Evolutionary conservation across 2,888 invertebrate species (phyloP).

Genomic region (Eueremaeus valkanovi): DNA sequence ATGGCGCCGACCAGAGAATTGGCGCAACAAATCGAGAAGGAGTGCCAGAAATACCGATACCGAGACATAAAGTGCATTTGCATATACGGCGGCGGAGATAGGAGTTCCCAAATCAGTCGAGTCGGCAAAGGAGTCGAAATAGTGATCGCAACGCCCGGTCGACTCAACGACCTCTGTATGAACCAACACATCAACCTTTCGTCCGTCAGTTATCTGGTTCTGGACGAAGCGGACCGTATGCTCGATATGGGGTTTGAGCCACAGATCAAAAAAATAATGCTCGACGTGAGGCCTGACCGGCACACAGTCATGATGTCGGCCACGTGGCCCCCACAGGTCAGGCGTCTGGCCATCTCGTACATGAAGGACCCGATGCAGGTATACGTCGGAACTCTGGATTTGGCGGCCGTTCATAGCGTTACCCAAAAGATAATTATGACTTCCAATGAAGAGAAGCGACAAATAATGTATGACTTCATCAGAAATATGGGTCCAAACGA

Average conservation of each 20-base stretch:
- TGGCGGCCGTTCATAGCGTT: constrained; percentile 84
- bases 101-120: constrained; percentile 70
- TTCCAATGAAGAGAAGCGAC: constrained; percentile 67
- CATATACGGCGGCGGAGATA: constrained; percentile 83
- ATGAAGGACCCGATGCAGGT: constrained; percentile 86
- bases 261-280: constrained; percentile 68
- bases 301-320: constrained; percentile 97
- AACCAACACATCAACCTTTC: constrained; percentile 65
- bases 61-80: constrained; percentile 81
- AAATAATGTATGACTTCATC: constrained; percentile 65
- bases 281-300: constrained; percentile 73
- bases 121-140: constrained; percentile 82
- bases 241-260: constrained; percentile 60
- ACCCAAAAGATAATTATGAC: constrained; percentile 72
- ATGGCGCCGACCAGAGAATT: constrained; percentile 90
- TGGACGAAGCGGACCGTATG: constrained; percentile 82
- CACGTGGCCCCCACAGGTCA: constrained; percentile 87
- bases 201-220: constrained; percentile 76
- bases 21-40: constrained; percentile 85
- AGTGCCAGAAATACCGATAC: constrained; percentile 83
- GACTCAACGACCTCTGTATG: constrained; percentile 81
- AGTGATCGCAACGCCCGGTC: constrained; percentile 89
- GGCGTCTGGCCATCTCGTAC: constrained; percentile 76
- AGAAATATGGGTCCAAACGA: constrained; percentile 66
- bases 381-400: constrained; percentile 74